phyloP scores from a whole-genome alignment of 2,888 invertebrate genomes.

The Apamea sordens region DNA sequence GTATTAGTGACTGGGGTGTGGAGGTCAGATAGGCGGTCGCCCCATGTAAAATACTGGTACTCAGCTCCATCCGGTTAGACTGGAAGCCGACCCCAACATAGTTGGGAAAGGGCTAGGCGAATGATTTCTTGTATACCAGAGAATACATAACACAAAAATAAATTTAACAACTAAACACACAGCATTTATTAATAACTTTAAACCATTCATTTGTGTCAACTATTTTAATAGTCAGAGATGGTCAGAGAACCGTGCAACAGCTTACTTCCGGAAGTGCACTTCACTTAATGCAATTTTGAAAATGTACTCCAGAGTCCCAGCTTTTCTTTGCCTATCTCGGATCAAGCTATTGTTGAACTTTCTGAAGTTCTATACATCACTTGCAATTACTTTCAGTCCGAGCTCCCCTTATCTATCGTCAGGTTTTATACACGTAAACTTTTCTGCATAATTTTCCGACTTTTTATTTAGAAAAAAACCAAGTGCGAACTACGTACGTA shows the following conservation, averaged over 20 bases:
- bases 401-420: slow-evolving; percentile 34
- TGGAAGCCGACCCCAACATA: no score
- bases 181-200: not conserved
- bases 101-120: no score
- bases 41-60: no score
- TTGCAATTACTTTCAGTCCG: slow-evolving; percentile 52
- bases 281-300: slow-evolving; percentile 66
- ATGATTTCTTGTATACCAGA: no score
- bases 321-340: slow-evolving; percentile 55
- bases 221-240: slow-evolving; percentile 19
- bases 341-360: slow-evolving; percentile 62
- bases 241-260: not conserved
- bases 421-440: slow-evolving; percentile 20
- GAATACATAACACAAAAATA: no score
- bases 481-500: not conserved
- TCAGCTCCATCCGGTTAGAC: no score
- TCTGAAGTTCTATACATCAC: slow-evolving; percentile 50
- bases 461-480: not conserved
- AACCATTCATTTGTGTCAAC: not conserved
- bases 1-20: no score
- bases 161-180: no score
- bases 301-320: slow-evolving; percentile 48
- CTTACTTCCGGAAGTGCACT: slow-evolving; percentile 55
- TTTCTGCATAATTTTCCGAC: slow-evolving; percentile 18
- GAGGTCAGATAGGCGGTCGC: no score